These are phyloP conservation scores for Hylaea fasciaria DNA, from an alignment of 2,888 invertebrate genomes.

Conservation along the genomic window DNA sequence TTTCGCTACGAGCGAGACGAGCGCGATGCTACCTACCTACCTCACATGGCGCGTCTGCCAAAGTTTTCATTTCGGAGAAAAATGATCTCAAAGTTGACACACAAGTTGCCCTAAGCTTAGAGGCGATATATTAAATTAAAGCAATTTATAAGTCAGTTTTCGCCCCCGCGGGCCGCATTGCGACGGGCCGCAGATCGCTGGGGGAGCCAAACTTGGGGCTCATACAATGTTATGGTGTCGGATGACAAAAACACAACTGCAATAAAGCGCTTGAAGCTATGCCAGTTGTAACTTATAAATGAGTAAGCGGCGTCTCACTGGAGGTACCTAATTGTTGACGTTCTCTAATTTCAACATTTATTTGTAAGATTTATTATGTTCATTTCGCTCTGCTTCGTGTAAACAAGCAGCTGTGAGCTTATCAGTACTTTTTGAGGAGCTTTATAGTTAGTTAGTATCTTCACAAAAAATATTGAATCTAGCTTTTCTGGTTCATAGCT, in stretches of 20 bases:
- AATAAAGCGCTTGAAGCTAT: constrained; percentile 40
- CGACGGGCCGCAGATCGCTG: constrained; percentile 39
- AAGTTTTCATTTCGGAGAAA: constrained; percentile 39
- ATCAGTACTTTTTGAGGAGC: no score
- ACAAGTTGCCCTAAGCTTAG: constrained; percentile 40
- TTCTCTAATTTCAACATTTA: no score
- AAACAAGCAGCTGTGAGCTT: no score
- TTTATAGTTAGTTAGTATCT: no score
- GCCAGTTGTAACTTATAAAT: background rate
- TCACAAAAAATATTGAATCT: no score
- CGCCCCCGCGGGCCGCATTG: constrained; percentile 46
- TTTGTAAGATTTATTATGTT: no score
- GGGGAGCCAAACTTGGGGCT: constrained; percentile 46
- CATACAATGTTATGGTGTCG: constrained; percentile 47
- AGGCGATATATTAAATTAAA: constrained; percentile 71
- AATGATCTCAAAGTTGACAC: constrained; percentile 41
- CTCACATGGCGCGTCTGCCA: constrained; percentile 31
- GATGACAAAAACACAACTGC: constrained; percentile 43
- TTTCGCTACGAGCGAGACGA: constrained; percentile 1
- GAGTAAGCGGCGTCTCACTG: background rate
- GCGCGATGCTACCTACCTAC: background rate
- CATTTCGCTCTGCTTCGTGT: no score
- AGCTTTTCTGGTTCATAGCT: no score
- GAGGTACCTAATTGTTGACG: background rate
- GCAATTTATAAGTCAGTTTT: constrained; percentile 75